Percentiles rank a stretch among this genome's conserved stretches.
Conservation (phyloP, 2,888 invertebrate genomes). For the Synergus japonicus region DNA sequence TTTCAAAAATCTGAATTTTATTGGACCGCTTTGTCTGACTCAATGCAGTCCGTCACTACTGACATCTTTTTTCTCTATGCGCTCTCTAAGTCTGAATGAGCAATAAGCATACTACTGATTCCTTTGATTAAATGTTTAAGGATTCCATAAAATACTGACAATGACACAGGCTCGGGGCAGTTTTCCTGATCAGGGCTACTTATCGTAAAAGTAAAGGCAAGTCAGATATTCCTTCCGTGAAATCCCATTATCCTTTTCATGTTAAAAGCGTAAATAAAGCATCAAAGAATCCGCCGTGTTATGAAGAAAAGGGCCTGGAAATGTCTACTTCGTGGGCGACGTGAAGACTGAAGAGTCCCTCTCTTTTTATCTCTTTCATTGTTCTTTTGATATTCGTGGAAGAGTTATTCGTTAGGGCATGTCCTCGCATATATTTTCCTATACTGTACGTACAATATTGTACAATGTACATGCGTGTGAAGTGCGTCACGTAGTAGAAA, state of each 20-base stretch:
- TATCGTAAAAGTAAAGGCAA: too few relatives aligned
- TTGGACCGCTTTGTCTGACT: too few relatives aligned
- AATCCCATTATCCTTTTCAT: background rate
- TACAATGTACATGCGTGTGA: constrained; percentile 50
- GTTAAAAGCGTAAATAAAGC: background rate
- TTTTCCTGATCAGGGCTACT: too few relatives aligned
- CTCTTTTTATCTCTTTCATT: constrained; percentile 19
- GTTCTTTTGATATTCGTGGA: constrained; percentile 23
- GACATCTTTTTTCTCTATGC: too few relatives aligned
- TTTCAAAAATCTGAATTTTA: too few relatives aligned
- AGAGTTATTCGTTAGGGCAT: constrained; percentile 22
- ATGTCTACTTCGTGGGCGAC: constrained; percentile 16
- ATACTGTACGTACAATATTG: constrained; percentile 43
- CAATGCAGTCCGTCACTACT: too few relatives aligned
- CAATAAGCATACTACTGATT: too few relatives aligned
- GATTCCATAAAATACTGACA: too few relatives aligned
- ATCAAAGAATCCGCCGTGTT: background rate
- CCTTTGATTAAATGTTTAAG: too few relatives aligned
- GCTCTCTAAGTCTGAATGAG: too few relatives aligned
- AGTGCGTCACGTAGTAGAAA: constrained; percentile 70
- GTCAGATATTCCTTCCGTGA: background rate
- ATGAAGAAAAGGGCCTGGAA: background rate
- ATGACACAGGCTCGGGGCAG: too few relatives aligned
- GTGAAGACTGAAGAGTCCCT: background rate
- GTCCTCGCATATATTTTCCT: constrained; percentile 6